phyloP scores from a whole-genome alignment of 2,113 vertebrate genomes.

The Aegithalos caudatus region DNA sequence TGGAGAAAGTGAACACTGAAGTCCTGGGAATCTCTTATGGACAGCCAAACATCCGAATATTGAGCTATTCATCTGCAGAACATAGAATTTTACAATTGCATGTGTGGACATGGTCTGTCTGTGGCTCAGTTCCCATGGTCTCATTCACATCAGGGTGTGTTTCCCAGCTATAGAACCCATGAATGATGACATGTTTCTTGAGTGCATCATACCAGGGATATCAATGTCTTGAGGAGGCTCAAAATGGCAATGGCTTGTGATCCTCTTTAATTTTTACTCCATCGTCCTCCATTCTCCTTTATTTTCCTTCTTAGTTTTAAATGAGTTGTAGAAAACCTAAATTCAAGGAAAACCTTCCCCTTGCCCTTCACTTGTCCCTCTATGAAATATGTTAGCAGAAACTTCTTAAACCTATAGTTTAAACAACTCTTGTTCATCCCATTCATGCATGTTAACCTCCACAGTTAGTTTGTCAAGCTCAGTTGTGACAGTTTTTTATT shows the following conservation, averaged over 20 bases:
- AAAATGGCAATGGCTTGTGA: not conserved
- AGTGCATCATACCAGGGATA: not conserved
- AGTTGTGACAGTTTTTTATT: not conserved
- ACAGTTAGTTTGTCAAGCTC: not conserved
- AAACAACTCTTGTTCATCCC: not conserved
- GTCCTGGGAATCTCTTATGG: not conserved
- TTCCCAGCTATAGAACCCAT: not conserved
- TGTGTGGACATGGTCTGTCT: not conserved
- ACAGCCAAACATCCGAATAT: rapidly evolving
- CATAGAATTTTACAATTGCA: not conserved
- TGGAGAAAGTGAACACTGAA: not conserved
- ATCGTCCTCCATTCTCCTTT: not conserved
- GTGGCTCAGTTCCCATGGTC: not conserved
- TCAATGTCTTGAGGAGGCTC: not conserved
- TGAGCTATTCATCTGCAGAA: not conserved
- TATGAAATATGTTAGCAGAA: not conserved
- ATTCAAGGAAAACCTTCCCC: not conserved
- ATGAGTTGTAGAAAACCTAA: not conserved
- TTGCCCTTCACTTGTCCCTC: not conserved
- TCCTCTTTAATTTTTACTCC: not conserved
- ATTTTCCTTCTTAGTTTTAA: not conserved
- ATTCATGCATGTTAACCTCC: not conserved
- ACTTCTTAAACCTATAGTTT: not conserved
- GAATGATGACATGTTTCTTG: not conserved
- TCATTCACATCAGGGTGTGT: no score